Conservation (phyloP, 2,797 vertebrate species). For the Falco concolor region DNA sequence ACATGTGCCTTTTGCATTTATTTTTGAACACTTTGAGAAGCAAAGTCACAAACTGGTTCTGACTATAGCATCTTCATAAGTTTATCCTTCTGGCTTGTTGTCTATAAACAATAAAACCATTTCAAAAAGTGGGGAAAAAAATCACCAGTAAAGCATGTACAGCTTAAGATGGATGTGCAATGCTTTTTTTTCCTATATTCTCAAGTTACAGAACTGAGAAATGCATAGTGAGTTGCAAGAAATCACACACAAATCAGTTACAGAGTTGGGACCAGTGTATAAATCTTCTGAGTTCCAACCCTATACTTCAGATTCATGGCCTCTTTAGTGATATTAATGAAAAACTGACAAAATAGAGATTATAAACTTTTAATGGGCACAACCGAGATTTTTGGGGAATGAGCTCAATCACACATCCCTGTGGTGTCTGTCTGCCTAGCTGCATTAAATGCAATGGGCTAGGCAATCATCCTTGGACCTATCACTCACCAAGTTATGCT, state of each 20-base stretch:
- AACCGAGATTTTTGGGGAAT: background rate
- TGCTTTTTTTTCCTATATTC: background rate
- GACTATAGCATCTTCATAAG: background rate
- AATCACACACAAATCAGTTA: background rate
- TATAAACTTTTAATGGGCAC: background rate
- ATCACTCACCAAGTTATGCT: background rate
- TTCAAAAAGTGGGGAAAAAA: background rate
- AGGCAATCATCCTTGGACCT: background rate
- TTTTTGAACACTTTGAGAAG: background rate
- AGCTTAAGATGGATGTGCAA: background rate
- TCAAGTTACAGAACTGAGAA: background rate
- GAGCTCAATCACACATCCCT: background rate
- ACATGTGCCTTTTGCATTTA: background rate
- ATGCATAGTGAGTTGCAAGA: background rate
- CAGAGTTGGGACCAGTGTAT: background rate
- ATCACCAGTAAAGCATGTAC: background rate
- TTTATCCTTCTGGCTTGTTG: background rate
- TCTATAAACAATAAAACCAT: background rate
- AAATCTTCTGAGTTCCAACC: background rate
- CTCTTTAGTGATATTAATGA: background rate
- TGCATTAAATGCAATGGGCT: background rate
- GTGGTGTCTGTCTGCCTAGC: background rate
- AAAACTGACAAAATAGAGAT: background rate
- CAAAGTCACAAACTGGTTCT: background rate
- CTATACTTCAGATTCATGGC: background rate